Base-by-base conservation (phyloP, 1,140 invertebrate genomes). In the Bombus superbus region DNA sequence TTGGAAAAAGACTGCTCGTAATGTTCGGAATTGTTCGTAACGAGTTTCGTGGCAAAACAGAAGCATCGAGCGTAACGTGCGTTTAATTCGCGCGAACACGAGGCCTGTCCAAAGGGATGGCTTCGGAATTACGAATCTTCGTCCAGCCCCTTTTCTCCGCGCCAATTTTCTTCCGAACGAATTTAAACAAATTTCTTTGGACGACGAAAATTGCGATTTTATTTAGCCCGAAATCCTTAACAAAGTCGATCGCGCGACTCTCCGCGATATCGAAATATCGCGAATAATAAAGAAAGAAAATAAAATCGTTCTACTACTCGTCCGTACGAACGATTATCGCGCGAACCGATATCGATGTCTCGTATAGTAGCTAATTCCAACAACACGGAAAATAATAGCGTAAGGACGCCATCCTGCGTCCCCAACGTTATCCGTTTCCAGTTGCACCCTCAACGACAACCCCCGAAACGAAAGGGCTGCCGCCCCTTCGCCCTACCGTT, bases 21-120 rank as follows among this genome's bases (percentile, higher is more conserved):
- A 81, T 81, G 11, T 40, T 8, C 25, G 18, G 80, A 81, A 81
- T 81, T 62, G 69, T 15, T n/a, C n/a, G 38, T 62, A 74, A 81
- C 35, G 80, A 81, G 69, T 73, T 74, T 44, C 38, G 6, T 25
- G 35, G 69, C 10, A 8, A 62, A 59, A 73, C 15, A 22, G 69
- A 15, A 28, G 28, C 68, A 32, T 42, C 18, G 13, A 62, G 42
- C 2, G 42, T 53, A 73, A 74, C 18, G 15, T 5, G 35, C 53
- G 35, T 62, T 68, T 62, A 25, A 62, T 74, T 74, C 40, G 0
- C 25, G 15, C 5, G 22, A 6, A 35, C 25, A 66, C 38, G 10
- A 59, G 22, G 3, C 38, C 13, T 4, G 15, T 18, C 2, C 40
- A 11, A n/a, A 42, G 40, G 4, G 5, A 72, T 28, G 4, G 68